Evolutionary conservation across 1,140 invertebrate genomes (phyloP), one percentile per base, ranked within the genome.

Genomic region (Drosophila persimilis): DNA sequence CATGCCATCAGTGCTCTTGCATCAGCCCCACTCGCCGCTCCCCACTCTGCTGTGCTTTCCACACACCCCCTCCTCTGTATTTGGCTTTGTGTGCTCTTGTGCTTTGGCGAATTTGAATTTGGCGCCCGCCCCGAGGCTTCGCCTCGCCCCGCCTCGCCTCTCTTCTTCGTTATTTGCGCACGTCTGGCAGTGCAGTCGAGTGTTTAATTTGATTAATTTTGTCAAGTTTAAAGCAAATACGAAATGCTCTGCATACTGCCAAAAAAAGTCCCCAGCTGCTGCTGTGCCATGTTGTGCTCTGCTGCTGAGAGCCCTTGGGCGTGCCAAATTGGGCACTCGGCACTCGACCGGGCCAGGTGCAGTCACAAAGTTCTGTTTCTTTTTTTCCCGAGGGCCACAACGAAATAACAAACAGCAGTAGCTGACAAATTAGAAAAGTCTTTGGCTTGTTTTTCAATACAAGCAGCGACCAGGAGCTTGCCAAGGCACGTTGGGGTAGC

Each of bases 161-260:
- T 61, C 55, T 67, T 48, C 70, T 80, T 76, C 77, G 83, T 77
- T 88, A 81, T 86, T 86, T 86, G 81, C 86, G 83, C 83, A 86
- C 77, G 81, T 86, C 81, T 88, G 83, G 83, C 81, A 74, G 75
- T 88, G 81, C 81, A 86, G 70, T 88, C 81, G 78, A 86, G 83
- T 86, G 81, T 86, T 86, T 86, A 86, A 86, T 86, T 86, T 86
- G 81, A 86, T 86, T 86, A 86, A 88, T 86, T 88, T 88, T 88
- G 83, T 86, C 81, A 86, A 86, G 81, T 81, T 81, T 81, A 81
- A 81, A 81, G 83, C 75, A 86, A 86, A 86, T 80, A 86, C 77
- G 70, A 81, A 81, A 45, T 45, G 61, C 46, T 86, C 73, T 88
- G 83, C 83, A 73, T 63, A 75, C 52, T 78, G 81, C 77, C 78